A percentile compares a stretch with the other conserved stretches of the same genome.
phyloP scores from a whole-genome alignment of 2,888 invertebrate species.

The Philereme vetulata region DNA sequence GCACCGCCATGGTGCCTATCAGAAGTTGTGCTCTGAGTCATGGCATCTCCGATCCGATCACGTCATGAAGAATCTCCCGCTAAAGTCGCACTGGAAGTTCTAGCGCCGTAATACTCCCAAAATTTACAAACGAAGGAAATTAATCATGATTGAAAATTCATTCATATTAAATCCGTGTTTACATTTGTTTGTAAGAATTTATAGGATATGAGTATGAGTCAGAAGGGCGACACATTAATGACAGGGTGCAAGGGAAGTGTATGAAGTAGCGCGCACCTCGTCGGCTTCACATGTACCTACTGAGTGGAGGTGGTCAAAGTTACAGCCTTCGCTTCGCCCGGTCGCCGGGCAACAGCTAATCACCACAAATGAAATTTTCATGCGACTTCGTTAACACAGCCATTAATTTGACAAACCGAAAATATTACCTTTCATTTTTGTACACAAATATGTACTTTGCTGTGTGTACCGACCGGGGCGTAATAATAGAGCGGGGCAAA shows the following conservation, averaged over 20 bases:
- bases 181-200: constrained; percentile 9
- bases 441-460: neutral
- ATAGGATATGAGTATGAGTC: constrained; percentile 34
- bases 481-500: too few relatives aligned
- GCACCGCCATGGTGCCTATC: constrained; percentile 63
- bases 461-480: neutral
- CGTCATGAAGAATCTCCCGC: constrained; percentile 25
- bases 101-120: constrained; percentile 12
- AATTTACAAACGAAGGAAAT: constrained; percentile 21
- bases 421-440: constrained; percentile 21
- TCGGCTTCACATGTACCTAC: constrained; percentile 72
- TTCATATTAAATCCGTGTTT: constrained; percentile 6
- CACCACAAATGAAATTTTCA: constrained; percentile 78
- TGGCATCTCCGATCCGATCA: constrained; percentile 54
- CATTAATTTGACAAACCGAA: constrained; percentile 39
- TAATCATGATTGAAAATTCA: constrained; percentile 31
- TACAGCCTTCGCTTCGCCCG: constrained; percentile 65
- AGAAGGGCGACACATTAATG: constrained; percentile 39
- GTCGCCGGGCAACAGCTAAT: constrained; percentile 77
- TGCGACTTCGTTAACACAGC: constrained; percentile 49
- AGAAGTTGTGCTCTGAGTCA: constrained; percentile 71
- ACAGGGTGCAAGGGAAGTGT: constrained; percentile 22
- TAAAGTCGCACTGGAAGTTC: constrained; percentile 15
- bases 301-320: constrained; percentile 59
- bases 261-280: constrained; percentile 48